Conservation (phyloP, 1,140 invertebrate genomes). For the Panulirus ornatus region DNA sequence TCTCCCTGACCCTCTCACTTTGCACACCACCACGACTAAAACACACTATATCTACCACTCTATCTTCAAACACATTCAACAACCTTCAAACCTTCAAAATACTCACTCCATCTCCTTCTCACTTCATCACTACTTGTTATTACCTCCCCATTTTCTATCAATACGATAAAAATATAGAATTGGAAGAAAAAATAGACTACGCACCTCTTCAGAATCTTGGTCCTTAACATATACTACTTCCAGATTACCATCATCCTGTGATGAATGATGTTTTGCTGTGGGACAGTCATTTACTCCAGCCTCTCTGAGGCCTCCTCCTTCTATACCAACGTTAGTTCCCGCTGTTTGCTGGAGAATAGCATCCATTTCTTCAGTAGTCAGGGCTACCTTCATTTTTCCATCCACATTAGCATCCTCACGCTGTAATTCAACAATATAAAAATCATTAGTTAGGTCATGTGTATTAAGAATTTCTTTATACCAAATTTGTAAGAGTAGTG, state of each 20-base stretch:
- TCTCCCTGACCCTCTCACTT: too few relatives aligned
- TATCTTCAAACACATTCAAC: too few relatives aligned
- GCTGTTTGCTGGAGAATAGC: conserved; percentile 44
- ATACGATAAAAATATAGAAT: too few relatives aligned
- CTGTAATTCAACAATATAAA: not conserved
- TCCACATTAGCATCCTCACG: not conserved
- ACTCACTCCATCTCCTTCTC: too few relatives aligned
- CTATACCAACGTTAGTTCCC: not conserved
- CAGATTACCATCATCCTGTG: conserved; percentile 12
- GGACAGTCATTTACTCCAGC: not conserved
- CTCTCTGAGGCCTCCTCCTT: not conserved
- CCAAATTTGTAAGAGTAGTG: too few relatives aligned
- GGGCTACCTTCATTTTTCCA: conserved; percentile 21
- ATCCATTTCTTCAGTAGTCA: conserved; percentile 49
- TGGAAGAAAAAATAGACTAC: not conserved
- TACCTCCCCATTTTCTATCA: too few relatives aligned
- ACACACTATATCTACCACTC: too few relatives aligned
- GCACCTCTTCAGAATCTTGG: conserved; percentile 33
- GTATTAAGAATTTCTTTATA: too few relatives aligned
- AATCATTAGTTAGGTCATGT: too few relatives aligned
- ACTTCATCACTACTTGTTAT: too few relatives aligned
- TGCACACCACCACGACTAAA: too few relatives aligned
- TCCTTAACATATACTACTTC: conserved; percentile 37
- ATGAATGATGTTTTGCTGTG: not conserved
- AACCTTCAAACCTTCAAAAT: too few relatives aligned